phyloP scores from a whole-genome alignment of 2,797 vertebrate genomes.

The Onychomys arenicola region DNA sequence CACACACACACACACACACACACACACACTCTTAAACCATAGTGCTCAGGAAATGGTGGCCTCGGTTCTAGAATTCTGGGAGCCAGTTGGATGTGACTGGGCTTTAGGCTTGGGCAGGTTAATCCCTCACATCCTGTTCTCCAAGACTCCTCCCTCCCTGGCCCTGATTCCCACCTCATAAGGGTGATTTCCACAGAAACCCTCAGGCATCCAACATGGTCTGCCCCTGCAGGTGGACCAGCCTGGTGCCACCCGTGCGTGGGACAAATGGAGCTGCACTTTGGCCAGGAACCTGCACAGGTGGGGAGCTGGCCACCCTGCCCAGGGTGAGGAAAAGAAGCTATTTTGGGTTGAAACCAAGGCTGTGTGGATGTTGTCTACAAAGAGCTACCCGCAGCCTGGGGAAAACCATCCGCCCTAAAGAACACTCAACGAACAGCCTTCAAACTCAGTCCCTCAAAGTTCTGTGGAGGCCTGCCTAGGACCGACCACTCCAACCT shows the following conservation, averaged over 20 bases:
- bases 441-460: background rate
- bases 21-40: background rate
- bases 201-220: background rate
- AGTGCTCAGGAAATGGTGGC: background rate
- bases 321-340: background rate
- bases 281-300: background rate
- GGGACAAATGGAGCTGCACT: background rate
- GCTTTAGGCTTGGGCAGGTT: background rate
- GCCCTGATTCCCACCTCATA: background rate
- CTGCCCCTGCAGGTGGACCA: background rate
- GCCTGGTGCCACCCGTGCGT: background rate
- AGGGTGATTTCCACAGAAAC: background rate
- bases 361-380: background rate
- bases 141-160: background rate
- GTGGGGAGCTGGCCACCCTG: background rate
- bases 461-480: background rate
- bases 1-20: background rate
- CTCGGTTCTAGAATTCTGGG: background rate
- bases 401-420: conserved; percentile 16
- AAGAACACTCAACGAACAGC: background rate
- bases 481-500: background rate
- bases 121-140: background rate
- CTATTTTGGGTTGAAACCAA: conserved; percentile 47
- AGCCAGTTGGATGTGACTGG: background rate
- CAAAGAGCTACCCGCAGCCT: background rate